Evolutionary conservation across 2,113 vertebrate species (phyloP).

Genomic region (Phycodurus eques): DNA sequence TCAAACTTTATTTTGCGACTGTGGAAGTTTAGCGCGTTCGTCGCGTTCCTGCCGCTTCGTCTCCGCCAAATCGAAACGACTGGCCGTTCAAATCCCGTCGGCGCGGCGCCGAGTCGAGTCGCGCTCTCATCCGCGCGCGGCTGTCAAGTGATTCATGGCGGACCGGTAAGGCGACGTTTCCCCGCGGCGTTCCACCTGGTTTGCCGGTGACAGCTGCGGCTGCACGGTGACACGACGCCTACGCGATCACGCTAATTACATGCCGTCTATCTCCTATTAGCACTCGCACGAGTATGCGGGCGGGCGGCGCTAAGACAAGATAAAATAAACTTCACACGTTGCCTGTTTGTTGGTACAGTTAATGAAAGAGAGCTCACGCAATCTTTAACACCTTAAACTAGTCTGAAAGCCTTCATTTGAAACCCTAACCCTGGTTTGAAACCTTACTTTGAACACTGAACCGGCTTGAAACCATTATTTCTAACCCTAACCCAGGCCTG

Average conservation of each 20-base stretch:
- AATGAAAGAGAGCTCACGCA: too few relatives aligned
- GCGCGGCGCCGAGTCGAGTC: neutral
- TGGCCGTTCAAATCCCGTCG: neutral
- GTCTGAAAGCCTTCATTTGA: too few relatives aligned
- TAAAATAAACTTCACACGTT: neutral
- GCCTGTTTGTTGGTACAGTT: too few relatives aligned
- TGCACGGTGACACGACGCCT: neutral
- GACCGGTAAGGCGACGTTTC: neutral
- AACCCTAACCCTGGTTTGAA: too few relatives aligned
- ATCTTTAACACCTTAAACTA: too few relatives aligned
- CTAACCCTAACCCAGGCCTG: too few relatives aligned
- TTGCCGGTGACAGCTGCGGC: neutral
- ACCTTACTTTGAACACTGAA: too few relatives aligned
- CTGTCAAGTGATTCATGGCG: neutral
- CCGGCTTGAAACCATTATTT: too few relatives aligned
- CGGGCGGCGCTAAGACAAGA: neutral
- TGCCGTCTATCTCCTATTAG: neutral
- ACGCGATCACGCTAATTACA: neutral
- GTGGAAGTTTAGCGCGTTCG: neutral
- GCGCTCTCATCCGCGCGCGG: neutral
- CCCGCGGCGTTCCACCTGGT: neutral
- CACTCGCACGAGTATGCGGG: neutral
- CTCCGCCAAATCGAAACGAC: neutral
- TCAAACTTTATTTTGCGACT: neutral
- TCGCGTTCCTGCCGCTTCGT: neutral